Evolutionary conservation across 2,797 vertebrate species (phyloP).

Genomic region (Hipposideros larvatus): DNA sequence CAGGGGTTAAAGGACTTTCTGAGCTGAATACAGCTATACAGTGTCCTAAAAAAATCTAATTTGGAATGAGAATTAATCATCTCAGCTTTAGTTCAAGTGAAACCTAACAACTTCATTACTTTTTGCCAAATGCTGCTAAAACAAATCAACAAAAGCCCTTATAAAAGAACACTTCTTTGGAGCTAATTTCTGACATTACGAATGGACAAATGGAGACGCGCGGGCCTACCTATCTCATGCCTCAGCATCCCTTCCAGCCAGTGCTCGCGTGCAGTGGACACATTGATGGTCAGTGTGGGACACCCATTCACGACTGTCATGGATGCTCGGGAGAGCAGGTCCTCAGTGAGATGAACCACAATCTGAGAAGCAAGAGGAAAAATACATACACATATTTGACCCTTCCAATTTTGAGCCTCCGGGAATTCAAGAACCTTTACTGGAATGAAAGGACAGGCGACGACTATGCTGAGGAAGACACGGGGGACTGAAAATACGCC

Average conservation of each 20-base stretch:
- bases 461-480: background rate
- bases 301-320: constrained; percentile 96
- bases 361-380: constrained; percentile 88
- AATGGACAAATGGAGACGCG: background rate
- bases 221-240: constrained; percentile 94
- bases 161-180: background rate
- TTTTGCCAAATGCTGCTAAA: background rate
- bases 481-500: background rate
- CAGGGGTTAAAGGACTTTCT: constrained; percentile 16
- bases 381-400: background rate
- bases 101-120: background rate
- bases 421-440: background rate
- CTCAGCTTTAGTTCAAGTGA: background rate
- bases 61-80: background rate
- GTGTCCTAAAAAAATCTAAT: background rate
- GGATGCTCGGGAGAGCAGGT: constrained; percentile 96
- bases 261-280: constrained; percentile 93
- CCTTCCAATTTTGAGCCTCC: background rate
- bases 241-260: constrained; percentile 98
- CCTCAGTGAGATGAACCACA: constrained; percentile 95
- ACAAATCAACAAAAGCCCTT: background rate
- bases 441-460: background rate
- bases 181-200: background rate
- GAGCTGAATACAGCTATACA: background rate
- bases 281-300: constrained; percentile 95